Percentiles rank a stretch among this genome's conserved stretches.
These are phyloP conservation scores for Eufriesea mexicana DNA, from an alignment of 1,140 invertebrate species.

Conservation along the genomic window DNA sequence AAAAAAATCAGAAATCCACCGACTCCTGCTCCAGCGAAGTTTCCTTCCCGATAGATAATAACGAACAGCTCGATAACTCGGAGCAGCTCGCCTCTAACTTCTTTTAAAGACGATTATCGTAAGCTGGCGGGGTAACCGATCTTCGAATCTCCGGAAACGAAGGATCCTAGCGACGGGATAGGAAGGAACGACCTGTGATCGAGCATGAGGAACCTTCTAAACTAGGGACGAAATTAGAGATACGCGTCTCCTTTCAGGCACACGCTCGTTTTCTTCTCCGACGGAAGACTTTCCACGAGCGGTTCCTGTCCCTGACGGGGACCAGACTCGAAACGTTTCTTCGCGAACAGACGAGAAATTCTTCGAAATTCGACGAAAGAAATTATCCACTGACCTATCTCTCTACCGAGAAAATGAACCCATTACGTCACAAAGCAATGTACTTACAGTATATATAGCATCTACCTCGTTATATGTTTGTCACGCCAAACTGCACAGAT, in stretches of 20 bases:
- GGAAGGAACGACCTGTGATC: slow-evolving; percentile 26
- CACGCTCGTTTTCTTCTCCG: neutral
- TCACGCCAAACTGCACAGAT: too few relatives aligned
- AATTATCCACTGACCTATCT: too few relatives aligned
- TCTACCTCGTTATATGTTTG: too few relatives aligned
- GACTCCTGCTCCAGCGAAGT: neutral
- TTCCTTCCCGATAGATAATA: slow-evolving; percentile 14
- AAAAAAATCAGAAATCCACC: neutral
- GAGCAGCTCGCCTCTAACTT: slow-evolving; percentile 4
- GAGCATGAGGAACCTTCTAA: neutral
- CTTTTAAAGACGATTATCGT: slow-evolving; percentile 55
- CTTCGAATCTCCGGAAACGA: neutral
- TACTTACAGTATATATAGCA: too few relatives aligned
- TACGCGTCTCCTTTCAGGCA: neutral
- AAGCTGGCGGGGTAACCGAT: slow-evolving; percentile 30
- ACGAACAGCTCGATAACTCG: slow-evolving; percentile 25
- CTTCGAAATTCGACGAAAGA: neutral
- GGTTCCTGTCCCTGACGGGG: too few relatives aligned
- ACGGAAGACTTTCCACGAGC: too few relatives aligned
- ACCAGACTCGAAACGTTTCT: too few relatives aligned
- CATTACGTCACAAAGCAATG: too few relatives aligned
- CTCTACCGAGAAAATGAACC: neutral
- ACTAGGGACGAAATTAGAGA: neutral
- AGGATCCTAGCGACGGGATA: slow-evolving; percentile 34
- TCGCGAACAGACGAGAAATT: neutral